These are phyloP conservation scores for Sclerodermus sp. DNA, from an alignment of 2,888 invertebrate species.

Conservation along the genomic window DNA sequence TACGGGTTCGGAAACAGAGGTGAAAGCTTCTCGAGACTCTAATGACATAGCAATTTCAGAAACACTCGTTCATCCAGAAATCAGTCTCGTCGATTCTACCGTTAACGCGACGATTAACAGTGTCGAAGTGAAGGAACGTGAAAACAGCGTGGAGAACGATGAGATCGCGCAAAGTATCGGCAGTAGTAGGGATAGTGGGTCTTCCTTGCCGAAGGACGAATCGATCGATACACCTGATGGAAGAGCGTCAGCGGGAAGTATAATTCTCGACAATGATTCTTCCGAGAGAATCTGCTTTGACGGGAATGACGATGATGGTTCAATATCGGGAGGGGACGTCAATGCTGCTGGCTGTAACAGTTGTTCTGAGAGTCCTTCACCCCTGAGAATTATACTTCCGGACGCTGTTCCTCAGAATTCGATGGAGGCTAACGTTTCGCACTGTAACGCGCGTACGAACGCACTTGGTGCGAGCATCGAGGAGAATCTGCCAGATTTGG, in stretches of 20 bases:
- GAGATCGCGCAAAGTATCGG: not conserved
- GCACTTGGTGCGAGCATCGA: slow-evolving; percentile 14
- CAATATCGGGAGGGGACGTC: not conserved
- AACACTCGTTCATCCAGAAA: slow-evolving; percentile 14
- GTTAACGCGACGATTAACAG: not conserved
- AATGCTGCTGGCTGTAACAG: not conserved
- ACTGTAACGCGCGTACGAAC: not conserved
- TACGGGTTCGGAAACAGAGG: slow-evolving; percentile 73
- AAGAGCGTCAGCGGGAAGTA: slow-evolving; percentile 3
- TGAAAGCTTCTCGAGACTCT: slow-evolving; percentile 58
- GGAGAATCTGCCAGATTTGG: slow-evolving; percentile 43
- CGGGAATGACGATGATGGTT: not conserved
- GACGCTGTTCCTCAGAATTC: slow-evolving; percentile 26
- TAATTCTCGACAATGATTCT: slow-evolving; percentile 13
- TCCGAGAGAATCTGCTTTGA: not conserved
- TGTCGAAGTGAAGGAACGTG: not conserved
- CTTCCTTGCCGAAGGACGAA: too few species aligned
- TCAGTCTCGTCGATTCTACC: slow-evolving; percentile 4
- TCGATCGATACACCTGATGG: not conserved
- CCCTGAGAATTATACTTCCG: slow-evolving; percentile 27
- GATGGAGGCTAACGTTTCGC: not conserved
- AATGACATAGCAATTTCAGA: slow-evolving; percentile 27
- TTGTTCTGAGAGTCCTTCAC: not conserved
- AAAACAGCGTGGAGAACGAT: not conserved
- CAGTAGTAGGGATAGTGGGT: too few species aligned